These are phyloP conservation scores for Stictonetta naevosa DNA, from an alignment of 2,113 vertebrate genomes.

Conservation along the genomic window DNA sequence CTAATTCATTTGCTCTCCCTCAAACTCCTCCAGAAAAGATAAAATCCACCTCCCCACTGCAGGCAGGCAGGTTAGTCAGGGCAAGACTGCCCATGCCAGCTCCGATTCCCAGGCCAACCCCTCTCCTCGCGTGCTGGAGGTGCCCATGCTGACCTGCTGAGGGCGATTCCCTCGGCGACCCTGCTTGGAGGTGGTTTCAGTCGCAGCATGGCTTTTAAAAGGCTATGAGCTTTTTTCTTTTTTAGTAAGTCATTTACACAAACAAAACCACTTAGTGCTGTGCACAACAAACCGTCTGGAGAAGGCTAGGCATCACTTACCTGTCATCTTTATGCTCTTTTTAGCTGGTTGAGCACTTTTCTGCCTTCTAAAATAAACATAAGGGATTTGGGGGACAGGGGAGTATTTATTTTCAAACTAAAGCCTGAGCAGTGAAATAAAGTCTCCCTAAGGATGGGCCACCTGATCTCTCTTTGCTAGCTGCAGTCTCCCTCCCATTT, in stretches of 20 bases:
- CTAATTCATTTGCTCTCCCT: not conserved
- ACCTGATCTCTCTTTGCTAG: not conserved
- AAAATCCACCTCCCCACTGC: not conserved
- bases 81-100: not conserved
- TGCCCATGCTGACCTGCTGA: not conserved
- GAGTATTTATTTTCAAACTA: not conserved
- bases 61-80: fast-evolving
- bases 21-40: not conserved
- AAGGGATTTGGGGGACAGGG: not conserved
- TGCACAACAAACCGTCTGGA: not conserved
- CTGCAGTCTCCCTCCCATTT: not conserved
- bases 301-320: not conserved
- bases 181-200: not conserved
- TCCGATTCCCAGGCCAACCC: not conserved
- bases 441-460: too few relatives aligned
- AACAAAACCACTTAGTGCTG: not conserved
- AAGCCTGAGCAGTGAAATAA: not conserved
- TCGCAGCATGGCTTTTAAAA: not conserved
- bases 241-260: not conserved
- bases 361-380: not conserved
- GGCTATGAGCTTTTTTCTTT: not conserved
- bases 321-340: not conserved
- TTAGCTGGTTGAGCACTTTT: not conserved
- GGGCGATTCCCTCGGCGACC: fast-evolving
- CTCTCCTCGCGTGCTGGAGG: not conserved